These are phyloP conservation scores for Drosophila testacea DNA, from an alignment of 2,888 invertebrate genomes.

Conservation along the genomic window DNA sequence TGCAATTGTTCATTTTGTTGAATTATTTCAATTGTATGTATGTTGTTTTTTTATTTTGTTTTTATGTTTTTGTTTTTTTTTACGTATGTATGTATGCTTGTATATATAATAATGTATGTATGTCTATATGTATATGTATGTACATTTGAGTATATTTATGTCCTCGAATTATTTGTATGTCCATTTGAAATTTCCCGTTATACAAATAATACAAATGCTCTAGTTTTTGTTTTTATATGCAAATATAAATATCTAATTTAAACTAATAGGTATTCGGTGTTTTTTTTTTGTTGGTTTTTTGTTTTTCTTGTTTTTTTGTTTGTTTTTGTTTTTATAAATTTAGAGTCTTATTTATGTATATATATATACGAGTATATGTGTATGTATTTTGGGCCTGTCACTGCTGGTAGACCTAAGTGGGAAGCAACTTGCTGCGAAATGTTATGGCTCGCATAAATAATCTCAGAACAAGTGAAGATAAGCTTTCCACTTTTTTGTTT, in stretches of 20 bases:
- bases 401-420: slow-evolving; percentile 47
- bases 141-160: slow-evolving; percentile 58
- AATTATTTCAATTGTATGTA: slow-evolving; percentile 17
- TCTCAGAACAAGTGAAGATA: slow-evolving; percentile 31
- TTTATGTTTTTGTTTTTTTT: slow-evolving; percentile 22
- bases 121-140: slow-evolving; percentile 54
- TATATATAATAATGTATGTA: slow-evolving; percentile 55
- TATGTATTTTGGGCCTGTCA: slow-evolving; percentile 30
- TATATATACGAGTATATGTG: slow-evolving; percentile 18
- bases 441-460: slow-evolving; percentile 35
- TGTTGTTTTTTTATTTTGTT: neutral
- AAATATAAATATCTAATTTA: slow-evolving; percentile 57
- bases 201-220: slow-evolving; percentile 83
- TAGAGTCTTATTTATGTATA: slow-evolving; percentile 36
- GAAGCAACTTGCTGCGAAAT: slow-evolving; percentile 46
- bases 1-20: slow-evolving; percentile 27
- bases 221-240: slow-evolving; percentile 37
- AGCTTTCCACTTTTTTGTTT: slow-evolving; percentile 7
- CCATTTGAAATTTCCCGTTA: slow-evolving; percentile 59
- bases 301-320: too few relatives aligned
- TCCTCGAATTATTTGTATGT: slow-evolving; percentile 45
- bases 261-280: slow-evolving; percentile 49
- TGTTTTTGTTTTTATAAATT: slow-evolving; percentile 35
- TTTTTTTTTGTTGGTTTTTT: too few relatives aligned
- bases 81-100: slow-evolving; percentile 45